Base-by-base conservation (phyloP, 2,113 vertebrate species). In the Phoenicopterus ruber region DNA sequence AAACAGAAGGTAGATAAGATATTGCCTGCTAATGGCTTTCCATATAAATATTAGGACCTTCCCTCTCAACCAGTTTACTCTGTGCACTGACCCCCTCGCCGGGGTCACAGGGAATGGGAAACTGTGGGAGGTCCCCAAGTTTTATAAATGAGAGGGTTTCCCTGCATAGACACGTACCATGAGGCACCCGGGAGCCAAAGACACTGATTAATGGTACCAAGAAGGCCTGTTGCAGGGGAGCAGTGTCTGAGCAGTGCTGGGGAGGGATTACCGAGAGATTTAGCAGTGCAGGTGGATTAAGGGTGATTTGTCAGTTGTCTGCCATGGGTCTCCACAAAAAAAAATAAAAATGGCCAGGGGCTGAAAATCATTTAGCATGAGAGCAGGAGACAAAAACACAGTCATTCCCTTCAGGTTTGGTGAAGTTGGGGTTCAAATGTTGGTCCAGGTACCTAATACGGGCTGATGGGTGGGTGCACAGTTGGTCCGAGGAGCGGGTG, bases 221-320 rank as follows among this genome's bases (percentile, higher is more conserved):
- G 90, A 17, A 66, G 78, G 57, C 47, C 49, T 81, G 20, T 0
- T n/a, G 92, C 3, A 77, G 86, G 59, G 59, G n/a, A 89, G 80
- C 82, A 47, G 91, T 0, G 0, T 24, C 13, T 2, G 66, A 67
- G 76, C 31, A 47, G 54, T 9, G 7, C 82, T 47, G 67, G 63
- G 58, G 25, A 69, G 76, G 95, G 96, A 88, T 96, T 94, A 78
- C 3, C 3, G 1, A 36, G 88, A 90, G 86, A 34, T 94, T 95
- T 26, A 82, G 67, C 90, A 88, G 96, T 66, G 88, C 88, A 31
- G 88, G 92, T 90, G 90, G 92, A 82, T 95, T 84, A 94, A 81
- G 63, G 82, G 59, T 19, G 47, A 92, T 95, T 92, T 90, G 82
- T 93, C 95, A 83, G 2, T 59, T 66, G 74, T 93, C 82, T 86